Conservation (phyloP, 2,113 vertebrate genomes). For the Microcebus ravelobensis region DNA sequence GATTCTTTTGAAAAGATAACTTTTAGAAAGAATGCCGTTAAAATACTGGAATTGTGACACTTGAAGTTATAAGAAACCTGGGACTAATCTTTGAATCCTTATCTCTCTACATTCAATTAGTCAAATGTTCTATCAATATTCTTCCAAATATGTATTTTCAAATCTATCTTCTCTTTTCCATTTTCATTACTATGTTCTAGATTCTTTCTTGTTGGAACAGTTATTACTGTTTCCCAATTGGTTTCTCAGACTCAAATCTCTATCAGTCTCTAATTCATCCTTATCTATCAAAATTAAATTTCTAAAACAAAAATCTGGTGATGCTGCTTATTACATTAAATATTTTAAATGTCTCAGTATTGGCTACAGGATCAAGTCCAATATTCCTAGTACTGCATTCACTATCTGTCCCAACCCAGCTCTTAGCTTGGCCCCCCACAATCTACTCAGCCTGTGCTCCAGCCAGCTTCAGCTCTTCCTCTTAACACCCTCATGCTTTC, state of each 20-base stretch:
- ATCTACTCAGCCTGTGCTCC: background rate
- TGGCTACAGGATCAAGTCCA: background rate
- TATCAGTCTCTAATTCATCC: background rate
- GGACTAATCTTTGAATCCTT: background rate
- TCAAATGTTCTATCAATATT: background rate
- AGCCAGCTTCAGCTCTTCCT: background rate
- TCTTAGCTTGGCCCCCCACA: background rate
- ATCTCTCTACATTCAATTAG: background rate
- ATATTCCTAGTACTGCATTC: background rate
- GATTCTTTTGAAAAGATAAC: background rate
- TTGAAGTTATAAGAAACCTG: background rate
- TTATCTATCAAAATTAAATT: background rate
- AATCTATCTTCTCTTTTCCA: background rate
- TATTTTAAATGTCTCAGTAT: background rate
- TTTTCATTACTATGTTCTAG: background rate
- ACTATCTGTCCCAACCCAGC: accelerated
- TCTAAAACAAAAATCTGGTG: background rate
- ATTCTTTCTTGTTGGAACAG: background rate
- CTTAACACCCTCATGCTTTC: background rate
- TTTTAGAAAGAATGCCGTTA: background rate
- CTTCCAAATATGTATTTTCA: background rate
- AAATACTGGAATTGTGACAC: background rate
- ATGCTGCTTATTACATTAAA: background rate
- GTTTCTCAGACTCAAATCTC: background rate
- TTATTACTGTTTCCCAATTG: background rate